Evolutionary conservation across 2,797 vertebrate genomes (phyloP), one percentile per base, ranked within the genome.

Genomic region (Ciconia nigra): DNA sequence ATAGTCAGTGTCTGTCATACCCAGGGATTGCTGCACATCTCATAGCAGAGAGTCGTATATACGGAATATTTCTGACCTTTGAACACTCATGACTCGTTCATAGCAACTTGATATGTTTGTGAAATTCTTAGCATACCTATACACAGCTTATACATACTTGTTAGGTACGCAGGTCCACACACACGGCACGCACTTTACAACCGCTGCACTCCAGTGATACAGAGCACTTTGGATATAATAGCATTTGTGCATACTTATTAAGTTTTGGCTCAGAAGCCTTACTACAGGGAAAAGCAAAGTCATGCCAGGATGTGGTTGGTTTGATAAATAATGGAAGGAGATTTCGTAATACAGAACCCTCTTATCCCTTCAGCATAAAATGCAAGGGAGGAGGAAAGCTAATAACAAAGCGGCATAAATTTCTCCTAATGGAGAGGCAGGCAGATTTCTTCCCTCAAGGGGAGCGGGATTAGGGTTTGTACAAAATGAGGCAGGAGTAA

Each of bases 241-340:
- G 33, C 39, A 54, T 44, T 88, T 83, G 57, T 51, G 55, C 51
- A 15, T 66, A 41, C 89, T 88, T 84, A 61, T 72, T 85, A 80
- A 47, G 22, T 39, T 82, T 77, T 70, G 44, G 8, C 59, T 73
- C 12, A 2, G 81, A 93, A 70, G 49, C 44, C 21, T 85, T 47
- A 51, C 41, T 46, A 52, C 3, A 29, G 29, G 20, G 28, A 89
- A 89, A 84, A 91, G 89, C 78, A 84, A 87, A 95, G 81, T 87
- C 92, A 91, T 41, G n/a, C 72, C 93, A 91, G 84, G 82, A 93
- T 83, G 87, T 31, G 71, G 87, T 31, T 91, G 46, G 35, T 69
- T 81, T 83, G 65, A 90, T 78, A 90, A 93, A 94, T 91, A 95
- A 94, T 78, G 44, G 85, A 91, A 85, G 79, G 41, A 80, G 72